Evolutionary conservation across 2,888 invertebrate genomes (phyloP).

Genomic region (Tridacna crocea): DNA sequence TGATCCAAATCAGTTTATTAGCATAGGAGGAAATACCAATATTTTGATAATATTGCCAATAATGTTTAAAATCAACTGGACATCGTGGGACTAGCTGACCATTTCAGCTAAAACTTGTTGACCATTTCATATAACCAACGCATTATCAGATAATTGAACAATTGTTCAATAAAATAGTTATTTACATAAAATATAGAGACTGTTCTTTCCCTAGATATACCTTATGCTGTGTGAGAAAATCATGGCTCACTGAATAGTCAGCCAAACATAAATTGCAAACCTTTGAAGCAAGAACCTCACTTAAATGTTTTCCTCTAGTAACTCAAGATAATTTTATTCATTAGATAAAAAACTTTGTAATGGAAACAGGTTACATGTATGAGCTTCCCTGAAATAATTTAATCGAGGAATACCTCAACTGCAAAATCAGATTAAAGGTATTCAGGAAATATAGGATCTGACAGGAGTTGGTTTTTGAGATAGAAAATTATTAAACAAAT

Average conservation of each 20-base stretch:
- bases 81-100: constrained; percentile 11
- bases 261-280: too few species aligned
- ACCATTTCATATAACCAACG: not conserved
- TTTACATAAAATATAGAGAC: not conserved
- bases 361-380: too few species aligned
- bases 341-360: too few species aligned
- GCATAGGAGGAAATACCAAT: constrained; percentile 53
- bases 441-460: too few species aligned
- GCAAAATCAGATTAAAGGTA: too few species aligned
- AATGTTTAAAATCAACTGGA: constrained; percentile 7
- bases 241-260: too few species aligned
- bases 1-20: constrained; percentile 35
- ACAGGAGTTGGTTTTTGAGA: too few species aligned
- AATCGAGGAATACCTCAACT: too few species aligned
- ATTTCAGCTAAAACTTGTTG: not conserved
- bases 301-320: not conserved
- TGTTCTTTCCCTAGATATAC: not conserved
- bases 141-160: not conserved
- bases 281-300: too few species aligned
- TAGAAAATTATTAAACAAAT: too few species aligned
- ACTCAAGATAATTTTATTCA: too few species aligned
- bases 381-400: too few species aligned
- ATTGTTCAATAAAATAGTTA: not conserved
- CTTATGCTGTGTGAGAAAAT: not conserved
- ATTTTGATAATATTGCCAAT: constrained; percentile 46